These are phyloP conservation scores for Rattus rattus DNA, from an alignment of 2,113 vertebrate species.

Conservation along the genomic window DNA sequence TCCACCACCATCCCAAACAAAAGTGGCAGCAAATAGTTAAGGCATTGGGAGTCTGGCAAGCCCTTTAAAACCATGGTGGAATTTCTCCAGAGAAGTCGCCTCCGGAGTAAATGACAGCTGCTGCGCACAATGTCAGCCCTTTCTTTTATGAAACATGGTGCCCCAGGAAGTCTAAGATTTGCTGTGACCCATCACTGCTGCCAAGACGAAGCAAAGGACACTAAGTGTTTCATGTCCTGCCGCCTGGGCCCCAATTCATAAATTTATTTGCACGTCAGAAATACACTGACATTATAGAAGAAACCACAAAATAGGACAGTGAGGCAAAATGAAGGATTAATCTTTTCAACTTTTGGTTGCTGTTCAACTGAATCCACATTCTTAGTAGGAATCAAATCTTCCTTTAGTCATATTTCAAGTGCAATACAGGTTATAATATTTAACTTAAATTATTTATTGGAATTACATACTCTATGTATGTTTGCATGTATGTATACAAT, in stretches of 20 bases:
- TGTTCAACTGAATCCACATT: background rate
- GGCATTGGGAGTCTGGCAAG: slow-evolving; percentile 35
- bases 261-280: slow-evolving; percentile 64
- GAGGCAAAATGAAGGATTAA: background rate
- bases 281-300: slow-evolving; percentile 33
- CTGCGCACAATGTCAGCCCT: slow-evolving; percentile 27
- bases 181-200: background rate
- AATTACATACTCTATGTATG: background rate
- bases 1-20: background rate
- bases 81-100: slow-evolving; percentile 44
- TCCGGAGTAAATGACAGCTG: slow-evolving; percentile 9
- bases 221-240: slow-evolving; percentile 44
- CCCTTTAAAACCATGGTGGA: slow-evolving; percentile 43
- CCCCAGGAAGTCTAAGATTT: slow-evolving; percentile 33
- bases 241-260: slow-evolving; percentile 37
- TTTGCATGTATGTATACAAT: background rate
- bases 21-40: slow-evolving; percentile 30
- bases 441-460: background rate
- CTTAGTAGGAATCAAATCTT: slow-evolving; percentile 6
- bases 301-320: background rate
- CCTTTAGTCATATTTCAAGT: slow-evolving; percentile 1
- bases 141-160: slow-evolving; percentile 25
- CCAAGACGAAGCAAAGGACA: slow-evolving; percentile 57
- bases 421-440: background rate
- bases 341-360: background rate